These are phyloP conservation scores for Mola mola DNA, from an alignment of 2,113 vertebrate species.

Conservation along the genomic window DNA sequence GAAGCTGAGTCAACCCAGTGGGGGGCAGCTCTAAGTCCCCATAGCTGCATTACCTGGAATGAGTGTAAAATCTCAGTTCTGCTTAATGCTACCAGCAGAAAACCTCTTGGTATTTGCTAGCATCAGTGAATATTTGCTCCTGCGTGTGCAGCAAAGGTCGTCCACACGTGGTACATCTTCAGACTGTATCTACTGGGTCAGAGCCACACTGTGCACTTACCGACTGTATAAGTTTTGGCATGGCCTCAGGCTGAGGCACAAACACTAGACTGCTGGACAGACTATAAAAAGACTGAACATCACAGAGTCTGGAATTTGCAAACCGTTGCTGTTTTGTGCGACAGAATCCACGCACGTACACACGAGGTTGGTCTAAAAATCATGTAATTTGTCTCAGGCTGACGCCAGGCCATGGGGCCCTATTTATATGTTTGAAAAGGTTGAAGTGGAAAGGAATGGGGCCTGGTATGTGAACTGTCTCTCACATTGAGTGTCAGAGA, in stretches of 20 bases:
- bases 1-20: constrained; percentile 5
- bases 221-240: constrained; percentile 9
- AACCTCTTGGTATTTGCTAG: constrained; percentile 5
- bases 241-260: constrained; percentile 12
- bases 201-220: background rate
- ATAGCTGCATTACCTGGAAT: constrained; percentile 14
- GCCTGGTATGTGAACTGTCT: constrained; percentile 28
- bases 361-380: constrained; percentile 10
- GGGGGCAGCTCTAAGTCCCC: constrained; percentile 1
- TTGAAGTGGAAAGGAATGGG: constrained; percentile 15
- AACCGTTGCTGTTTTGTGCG: constrained; percentile 21
- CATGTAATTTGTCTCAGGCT: background rate
- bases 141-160: constrained; percentile 2
- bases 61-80: constrained; percentile 4
- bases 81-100: constrained; percentile 13
- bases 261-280: constrained; percentile 13
- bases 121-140: constrained; percentile 1
- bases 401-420: no score
- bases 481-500: constrained; percentile 18
- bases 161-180: background rate
- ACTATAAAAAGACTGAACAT: constrained; percentile 31
- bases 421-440: constrained; percentile 14
- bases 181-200: constrained; percentile 10
- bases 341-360: background rate
- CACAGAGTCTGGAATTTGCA: constrained; percentile 26